Evolutionary conservation across 2,797 vertebrate genomes (phyloP), one percentile per base, ranked within the genome.

Genomic region (Huso huso): DNA sequence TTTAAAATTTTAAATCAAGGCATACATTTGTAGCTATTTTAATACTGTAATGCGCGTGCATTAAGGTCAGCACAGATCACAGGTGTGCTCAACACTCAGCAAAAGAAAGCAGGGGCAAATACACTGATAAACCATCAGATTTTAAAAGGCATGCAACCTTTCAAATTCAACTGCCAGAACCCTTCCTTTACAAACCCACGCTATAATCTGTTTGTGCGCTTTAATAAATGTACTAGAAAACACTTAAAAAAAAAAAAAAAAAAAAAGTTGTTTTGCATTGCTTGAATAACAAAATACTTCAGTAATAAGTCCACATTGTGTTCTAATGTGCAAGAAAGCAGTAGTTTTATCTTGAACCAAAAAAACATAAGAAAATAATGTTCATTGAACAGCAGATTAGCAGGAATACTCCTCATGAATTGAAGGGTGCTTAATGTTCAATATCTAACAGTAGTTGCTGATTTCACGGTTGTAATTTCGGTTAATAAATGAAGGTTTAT

Each of bases 281-380:
- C 89, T 83, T 85, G 82, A 86, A 87, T 81, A 80, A 89, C 88
- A 88, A 81, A 86, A 84, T 87, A 85, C 79, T 70, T 73, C 83
- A 87, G 83, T 83, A 87, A 76, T 74, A 91, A 84, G 84, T 88
- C 85, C 87, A 87, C 77, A 79, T 84, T 82, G 76, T 78, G 82
- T 83, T 77, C 83, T 82, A 82, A 86, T 86, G 92, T 92, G 93
- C 90, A 94, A 93, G 88, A 88, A 91, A 91, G 90, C 93, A 93
- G 90, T 92, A 93, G 91, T 87, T 86, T 87, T 87, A 85, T 85
- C 84, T 86, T 75, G 76, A 82, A 88, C 86, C 85, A 86, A 87
- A 89, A 83, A 65, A 72, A 55, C 55, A 77, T 75, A 81, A 84
- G 81, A 81, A 84, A 83, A 75, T 86, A 92, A 91, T 79, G 87